Evolutionary conservation across 2,888 invertebrate genomes (phyloP), one percentile per base, ranked within the genome.

Genomic region (Troilus luridus): DNA sequence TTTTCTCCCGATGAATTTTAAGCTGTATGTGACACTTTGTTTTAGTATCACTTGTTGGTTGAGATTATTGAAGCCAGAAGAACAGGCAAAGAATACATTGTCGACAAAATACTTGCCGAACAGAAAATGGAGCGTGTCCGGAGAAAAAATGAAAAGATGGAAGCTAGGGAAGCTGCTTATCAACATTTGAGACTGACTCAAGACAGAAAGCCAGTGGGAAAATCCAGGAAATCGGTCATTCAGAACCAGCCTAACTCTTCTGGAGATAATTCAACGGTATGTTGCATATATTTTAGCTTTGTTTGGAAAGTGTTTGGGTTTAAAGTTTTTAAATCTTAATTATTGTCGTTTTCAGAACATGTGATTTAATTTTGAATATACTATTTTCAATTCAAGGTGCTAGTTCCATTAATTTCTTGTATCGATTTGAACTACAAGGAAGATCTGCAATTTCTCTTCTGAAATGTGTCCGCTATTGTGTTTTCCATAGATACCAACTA

Each of bases 31-130:
- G n/a, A 11, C 10, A 67, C 64, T 67, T 24, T 67, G 24, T 64
- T 91, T 64, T 67, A 91, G 91, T 85, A 91, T 17, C 64, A 91
- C 56, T 58, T 91, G 17, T 90, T 91, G 19, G 58, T 90, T n/a
- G 91, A 91, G 27, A 88, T 91, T 14, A 90, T 91, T 54, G 88
- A 91, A 88, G 91, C 91, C 1, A 85, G 91, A 27, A 81, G 62
- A 19, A 41, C 41, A 24, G 91, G 91, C 0, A 90, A 91, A n/a
- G 91, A 91, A 67, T 85, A 90, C 24, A 64, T 91, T 21, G 91
- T 91, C n/a, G 24, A 91, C 27, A 91, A 62, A 77, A 90, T 91
- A 54, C 88, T 91, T n/a, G 59, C 88, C 10, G 90, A 91, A 24
- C 90, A 91, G 24, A 91, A 91, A 88, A 59, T 88, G 21, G 88